These are phyloP conservation scores for Kryptolebias ocellatus DNA, from an alignment of 2,797 vertebrate genomes.

Conservation along the genomic window DNA sequence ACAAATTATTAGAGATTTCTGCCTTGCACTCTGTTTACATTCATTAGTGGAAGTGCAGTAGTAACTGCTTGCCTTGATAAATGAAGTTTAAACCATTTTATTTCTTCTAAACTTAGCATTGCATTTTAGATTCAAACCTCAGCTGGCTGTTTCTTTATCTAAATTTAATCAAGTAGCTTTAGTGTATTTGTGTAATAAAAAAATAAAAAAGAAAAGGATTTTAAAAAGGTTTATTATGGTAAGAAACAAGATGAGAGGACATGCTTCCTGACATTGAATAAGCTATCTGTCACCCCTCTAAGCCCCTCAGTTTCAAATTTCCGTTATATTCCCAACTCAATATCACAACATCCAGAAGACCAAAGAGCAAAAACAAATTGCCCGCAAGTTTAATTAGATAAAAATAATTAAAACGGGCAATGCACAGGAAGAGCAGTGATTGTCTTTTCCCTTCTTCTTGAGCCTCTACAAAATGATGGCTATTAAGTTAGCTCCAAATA, in stretches of 20 bases:
- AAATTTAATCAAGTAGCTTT: too few species aligned
- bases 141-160: too few species aligned
- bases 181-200: too few species aligned
- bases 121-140: too few species aligned
- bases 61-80: too few species aligned
- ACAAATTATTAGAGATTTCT: too few species aligned
- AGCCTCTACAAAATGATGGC: constrained; percentile 56
- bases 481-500: constrained; percentile 48
- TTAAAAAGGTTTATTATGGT: background rate
- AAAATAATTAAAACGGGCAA: constrained; percentile 33
- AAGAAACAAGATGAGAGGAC: background rate
- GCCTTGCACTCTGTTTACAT: too few species aligned
- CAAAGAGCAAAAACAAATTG: constrained; percentile 44
- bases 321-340: constrained; percentile 42
- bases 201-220: background rate
- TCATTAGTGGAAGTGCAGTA: too few species aligned
- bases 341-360: constrained; percentile 28
- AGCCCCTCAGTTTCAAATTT: constrained; percentile 33
- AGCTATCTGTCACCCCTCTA: background rate
- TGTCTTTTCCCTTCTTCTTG: constrained; percentile 50
- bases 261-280: background rate
- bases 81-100: too few species aligned
- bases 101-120: too few species aligned
- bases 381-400: constrained; percentile 48
- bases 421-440: background rate